Evolutionary conservation across 1,140 invertebrate species (phyloP).

Genomic region (Drosophila oshimai): DNA sequence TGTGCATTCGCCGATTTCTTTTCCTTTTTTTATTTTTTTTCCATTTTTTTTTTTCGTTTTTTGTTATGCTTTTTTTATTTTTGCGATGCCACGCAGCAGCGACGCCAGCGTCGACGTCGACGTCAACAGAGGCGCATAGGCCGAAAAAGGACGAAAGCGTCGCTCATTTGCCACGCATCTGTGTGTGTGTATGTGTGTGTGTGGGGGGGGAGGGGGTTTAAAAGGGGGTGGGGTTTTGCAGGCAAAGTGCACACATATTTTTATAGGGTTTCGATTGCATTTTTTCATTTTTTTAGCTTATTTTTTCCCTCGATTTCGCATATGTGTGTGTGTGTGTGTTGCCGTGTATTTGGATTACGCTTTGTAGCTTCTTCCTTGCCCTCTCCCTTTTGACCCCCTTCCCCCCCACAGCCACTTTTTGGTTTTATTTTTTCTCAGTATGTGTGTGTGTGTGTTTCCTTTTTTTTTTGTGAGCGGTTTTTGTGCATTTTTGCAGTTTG

Average conservation of each 20-base stretch:
- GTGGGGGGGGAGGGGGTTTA: not conserved
- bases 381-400: not conserved
- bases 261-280: slow-evolving; percentile 80
- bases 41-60: not conserved
- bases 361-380: slow-evolving; percentile 48
- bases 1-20: slow-evolving; percentile 25
- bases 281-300: slow-evolving; percentile 30
- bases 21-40: slow-evolving; percentile 13
- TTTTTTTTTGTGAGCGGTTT: slow-evolving; percentile 42
- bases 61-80: slow-evolving; percentile 12
- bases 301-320: slow-evolving; percentile 26
- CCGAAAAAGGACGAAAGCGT: slow-evolving; percentile 75
- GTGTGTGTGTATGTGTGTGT: not conserved
- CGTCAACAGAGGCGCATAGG: slow-evolving; percentile 46
- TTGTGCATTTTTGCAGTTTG: slow-evolving; percentile 53
- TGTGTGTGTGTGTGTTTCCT: slow-evolving; percentile 25
- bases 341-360: slow-evolving; percentile 65
- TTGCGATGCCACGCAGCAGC: slow-evolving; percentile 22
- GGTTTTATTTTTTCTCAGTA: not conserved
- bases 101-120: slow-evolving; percentile 7
- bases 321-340: slow-evolving; percentile 8
- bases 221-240: not conserved
- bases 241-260: slow-evolving; percentile 62
- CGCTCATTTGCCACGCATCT: slow-evolving; percentile 70
- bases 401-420: slow-evolving; percentile 11